Evolutionary conservation across 2,797 vertebrate genomes (phyloP), one percentile per base, ranked within the genome.

Genomic region (Rachycentron canadum): DNA sequence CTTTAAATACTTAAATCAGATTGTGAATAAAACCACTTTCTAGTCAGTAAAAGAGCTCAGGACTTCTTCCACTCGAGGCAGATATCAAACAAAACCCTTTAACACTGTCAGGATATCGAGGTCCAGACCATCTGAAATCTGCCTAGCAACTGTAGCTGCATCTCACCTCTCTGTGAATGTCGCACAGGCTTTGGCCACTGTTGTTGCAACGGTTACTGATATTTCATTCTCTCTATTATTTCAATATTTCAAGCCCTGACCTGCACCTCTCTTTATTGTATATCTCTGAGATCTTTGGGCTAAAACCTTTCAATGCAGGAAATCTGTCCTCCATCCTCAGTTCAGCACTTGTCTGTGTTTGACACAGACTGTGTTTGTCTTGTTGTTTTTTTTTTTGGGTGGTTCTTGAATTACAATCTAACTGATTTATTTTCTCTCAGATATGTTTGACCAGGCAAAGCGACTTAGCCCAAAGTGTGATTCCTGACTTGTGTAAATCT

Each of bases 211-310:
- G 17, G 30, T 49, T 13, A n/a, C 36, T 52, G 34, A 61, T 58
- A n/a, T 50, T 64, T 38, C 45, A 47, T 77, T 57, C 49, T 45
- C 41, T 73, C 66, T 78, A n/a, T n/a, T n/a, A n/a, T n/a, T n/a
- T n/a, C n/a, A n/a, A n/a, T n/a, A n/a, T n/a, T n/a, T n/a, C n/a
- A 72, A 72, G 69, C 78, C 56, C 73, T 71, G 77, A 81, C 84
- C 85, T 72, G 67, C 56, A 36, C 50, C 52, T 65, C 73, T 63
- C 45, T 66, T 76, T 41, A 71, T 60, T 73, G 28, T 65, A 61
- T 21, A 61, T 40, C 62, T 73, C 45, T 25, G 32, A 85, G 47
- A 65, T 57, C 32, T 73, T 68, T 41, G 10, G 55, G 36, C 28
- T 34, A 56, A 76, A 50, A 7, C 30, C 16, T 41, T 3, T 53